These are phyloP conservation scores for Syrrhaptes paradoxus DNA, from an alignment of 2,113 vertebrate genomes.

Conservation along the genomic window DNA sequence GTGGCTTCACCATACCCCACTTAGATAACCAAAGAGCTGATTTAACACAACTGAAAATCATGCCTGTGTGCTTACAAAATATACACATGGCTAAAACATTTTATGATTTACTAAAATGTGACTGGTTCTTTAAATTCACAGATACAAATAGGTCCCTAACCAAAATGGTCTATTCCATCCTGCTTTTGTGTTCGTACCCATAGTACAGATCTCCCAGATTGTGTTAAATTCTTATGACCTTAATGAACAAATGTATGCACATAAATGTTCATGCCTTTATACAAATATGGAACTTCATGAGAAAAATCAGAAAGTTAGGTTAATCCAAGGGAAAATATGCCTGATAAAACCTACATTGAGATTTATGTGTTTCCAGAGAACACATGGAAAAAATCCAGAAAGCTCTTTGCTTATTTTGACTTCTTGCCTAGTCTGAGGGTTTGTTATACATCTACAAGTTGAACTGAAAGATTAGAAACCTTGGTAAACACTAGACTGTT, in stretches of 20 bases:
- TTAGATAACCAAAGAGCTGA: not conserved
- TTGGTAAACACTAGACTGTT: slow-evolving; percentile 4
- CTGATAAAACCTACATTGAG: not conserved
- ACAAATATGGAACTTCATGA: not conserved
- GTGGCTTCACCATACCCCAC: not conserved
- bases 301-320: not conserved
- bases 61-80: not conserved
- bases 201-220: not conserved
- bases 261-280: not conserved
- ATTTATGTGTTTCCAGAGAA: slow-evolving; percentile 38
- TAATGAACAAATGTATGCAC: not conserved
- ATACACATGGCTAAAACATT: not conserved
- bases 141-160: not conserved
- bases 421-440: slow-evolving; percentile 29
- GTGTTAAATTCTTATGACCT: not conserved
- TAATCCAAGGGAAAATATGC: slow-evolving; percentile 2
- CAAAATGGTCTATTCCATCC: not conserved
- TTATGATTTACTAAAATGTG: not conserved
- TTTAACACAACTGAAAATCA: not conserved
- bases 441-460: slow-evolving; percentile 24
- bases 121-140: not conserved
- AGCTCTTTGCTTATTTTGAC: slow-evolving; percentile 38
- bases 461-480: slow-evolving; percentile 40
- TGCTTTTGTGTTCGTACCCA: not conserved
- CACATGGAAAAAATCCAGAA: not conserved